Evolutionary conservation across 2,797 vertebrate species (phyloP).

Genomic region (Pithecia hirsuta): DNA sequence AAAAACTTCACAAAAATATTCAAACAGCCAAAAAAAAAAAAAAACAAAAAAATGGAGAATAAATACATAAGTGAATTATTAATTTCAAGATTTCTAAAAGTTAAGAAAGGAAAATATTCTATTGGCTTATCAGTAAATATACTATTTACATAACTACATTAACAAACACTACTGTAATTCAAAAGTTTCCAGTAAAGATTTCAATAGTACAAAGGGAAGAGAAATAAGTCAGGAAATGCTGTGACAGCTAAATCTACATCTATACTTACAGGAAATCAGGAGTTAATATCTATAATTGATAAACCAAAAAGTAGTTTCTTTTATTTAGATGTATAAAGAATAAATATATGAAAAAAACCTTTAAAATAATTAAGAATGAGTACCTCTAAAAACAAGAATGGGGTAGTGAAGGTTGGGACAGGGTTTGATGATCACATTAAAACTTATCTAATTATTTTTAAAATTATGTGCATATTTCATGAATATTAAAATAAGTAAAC

Average conservation of each 20-base stretch:
- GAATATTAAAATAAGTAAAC: neutral
- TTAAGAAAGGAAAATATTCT: neutral
- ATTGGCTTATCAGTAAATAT: neutral
- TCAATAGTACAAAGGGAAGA: neutral
- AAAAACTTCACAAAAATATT: neutral
- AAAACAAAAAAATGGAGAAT: neutral
- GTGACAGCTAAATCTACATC: neutral
- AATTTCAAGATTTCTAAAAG: neutral
- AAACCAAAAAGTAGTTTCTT: neutral
- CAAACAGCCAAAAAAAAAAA: neutral
- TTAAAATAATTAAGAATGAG: conserved; percentile 11
- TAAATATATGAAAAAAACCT: neutral
- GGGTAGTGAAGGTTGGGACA: neutral
- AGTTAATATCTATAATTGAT: neutral
- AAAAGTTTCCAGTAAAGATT: neutral
- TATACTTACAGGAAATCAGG: neutral
- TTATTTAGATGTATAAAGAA: neutral
- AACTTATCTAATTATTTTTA: neutral
- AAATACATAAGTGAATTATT: neutral
- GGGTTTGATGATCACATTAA: neutral
- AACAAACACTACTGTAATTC: neutral
- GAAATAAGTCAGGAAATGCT: neutral
- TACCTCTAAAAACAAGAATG: neutral
- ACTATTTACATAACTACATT: neutral
- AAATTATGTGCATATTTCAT: neutral